Conservation (phyloP, 2,797 vertebrate species). For the Gastrophryne carolinensis region DNA sequence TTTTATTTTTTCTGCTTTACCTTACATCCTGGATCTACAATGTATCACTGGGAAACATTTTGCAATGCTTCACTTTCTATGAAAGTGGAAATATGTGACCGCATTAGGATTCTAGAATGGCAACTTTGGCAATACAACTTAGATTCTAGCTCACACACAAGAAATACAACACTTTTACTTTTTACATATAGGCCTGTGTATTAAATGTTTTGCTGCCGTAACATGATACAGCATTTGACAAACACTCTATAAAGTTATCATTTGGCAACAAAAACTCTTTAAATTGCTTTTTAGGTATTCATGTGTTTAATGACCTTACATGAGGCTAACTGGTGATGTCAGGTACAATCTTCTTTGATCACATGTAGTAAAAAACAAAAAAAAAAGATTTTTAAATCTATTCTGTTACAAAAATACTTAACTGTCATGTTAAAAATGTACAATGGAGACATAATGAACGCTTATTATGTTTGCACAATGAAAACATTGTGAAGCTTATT, state of each 20-base stretch:
- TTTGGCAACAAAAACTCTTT: background rate
- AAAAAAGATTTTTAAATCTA: too few species aligned
- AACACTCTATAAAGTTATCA: background rate
- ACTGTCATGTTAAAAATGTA: background rate
- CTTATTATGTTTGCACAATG: background rate
- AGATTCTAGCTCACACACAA: background rate
- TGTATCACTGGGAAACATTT: background rate
- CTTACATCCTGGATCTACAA: background rate
- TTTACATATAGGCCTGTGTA: background rate
- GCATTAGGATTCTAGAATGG: background rate
- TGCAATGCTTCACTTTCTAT: background rate
- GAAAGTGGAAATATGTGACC: background rate
- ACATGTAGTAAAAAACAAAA: too few species aligned
- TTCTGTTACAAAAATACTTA: background rate
- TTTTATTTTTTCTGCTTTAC: background rate
- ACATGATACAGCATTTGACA: too few species aligned
- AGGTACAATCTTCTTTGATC: background rate
- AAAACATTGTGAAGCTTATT: background rate
- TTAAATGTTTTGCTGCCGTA: too few species aligned
- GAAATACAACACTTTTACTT: background rate
- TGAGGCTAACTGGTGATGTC: background rate
- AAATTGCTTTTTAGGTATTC: background rate
- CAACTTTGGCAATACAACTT: background rate
- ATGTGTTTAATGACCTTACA: background rate
- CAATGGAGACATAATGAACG: background rate